Evolutionary conservation across 2,888 invertebrate species (phyloP).

Genomic region (Lordiphosa andalusiaca): DNA sequence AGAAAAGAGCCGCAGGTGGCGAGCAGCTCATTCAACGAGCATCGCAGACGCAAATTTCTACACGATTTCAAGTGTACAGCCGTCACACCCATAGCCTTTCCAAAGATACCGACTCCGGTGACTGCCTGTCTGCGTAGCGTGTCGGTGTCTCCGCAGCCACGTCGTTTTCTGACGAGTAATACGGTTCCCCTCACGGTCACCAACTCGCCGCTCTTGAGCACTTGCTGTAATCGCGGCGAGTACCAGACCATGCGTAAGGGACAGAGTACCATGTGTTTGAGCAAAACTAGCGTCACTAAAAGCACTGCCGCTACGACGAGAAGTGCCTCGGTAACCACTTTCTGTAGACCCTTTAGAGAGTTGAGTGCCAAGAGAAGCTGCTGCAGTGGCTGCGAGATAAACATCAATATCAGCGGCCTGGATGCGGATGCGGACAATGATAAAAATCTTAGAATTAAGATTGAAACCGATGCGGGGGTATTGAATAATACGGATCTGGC

Average conservation of each 20-base stretch:
- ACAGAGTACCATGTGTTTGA: slow-evolving; percentile 20
- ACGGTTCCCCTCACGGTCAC: slow-evolving; percentile 1
- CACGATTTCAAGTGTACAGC: slow-evolving; percentile 38
- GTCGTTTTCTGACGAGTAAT: slow-evolving; percentile 2
- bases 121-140: slow-evolving; percentile 8
- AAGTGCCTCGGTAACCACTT: slow-evolving; percentile 21
- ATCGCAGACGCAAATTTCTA: slow-evolving; percentile 54
- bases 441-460: slow-evolving; percentile 62
- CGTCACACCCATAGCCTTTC: neutral
- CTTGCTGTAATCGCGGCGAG: slow-evolving; percentile 34
- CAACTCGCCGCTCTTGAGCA: slow-evolving; percentile 36
- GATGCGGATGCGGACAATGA: slow-evolving; percentile 28
- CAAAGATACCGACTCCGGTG: neutral
- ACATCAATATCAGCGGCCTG: slow-evolving; percentile 60
- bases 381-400: slow-evolving; percentile 65
- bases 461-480: slow-evolving; percentile 49
- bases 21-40: slow-evolving; percentile 43
- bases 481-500: slow-evolving; percentile 35
- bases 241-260: slow-evolving; percentile 27
- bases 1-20: neutral
- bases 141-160: slow-evolving; percentile 2
- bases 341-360: neutral
- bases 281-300: slow-evolving; percentile 1
- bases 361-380: slow-evolving; percentile 23
- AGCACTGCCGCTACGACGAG: neutral